These are phyloP conservation scores for Nemotelus pantherinus DNA, from an alignment of 2,888 invertebrate species.

Conservation along the genomic window DNA sequence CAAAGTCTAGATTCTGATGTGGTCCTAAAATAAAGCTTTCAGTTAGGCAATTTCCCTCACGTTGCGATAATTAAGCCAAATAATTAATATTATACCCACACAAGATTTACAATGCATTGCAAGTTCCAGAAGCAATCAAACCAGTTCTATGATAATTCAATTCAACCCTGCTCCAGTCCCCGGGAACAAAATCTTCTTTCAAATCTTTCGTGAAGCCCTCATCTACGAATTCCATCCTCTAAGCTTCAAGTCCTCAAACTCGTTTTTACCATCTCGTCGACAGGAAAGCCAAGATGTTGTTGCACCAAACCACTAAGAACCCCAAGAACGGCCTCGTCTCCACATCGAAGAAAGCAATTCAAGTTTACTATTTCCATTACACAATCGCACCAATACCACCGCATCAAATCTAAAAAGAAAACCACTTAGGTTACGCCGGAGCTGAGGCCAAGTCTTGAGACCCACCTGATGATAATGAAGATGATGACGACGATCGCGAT, in stretches of 20 bases:
- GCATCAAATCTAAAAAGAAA: constrained; percentile 1
- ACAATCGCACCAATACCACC: not conserved
- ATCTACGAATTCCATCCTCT: not conserved
- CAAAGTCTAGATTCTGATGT: no score
- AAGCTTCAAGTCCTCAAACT: constrained; percentile 1
- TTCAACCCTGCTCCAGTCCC: no score
- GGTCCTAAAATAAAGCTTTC: no score
- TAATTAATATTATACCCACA: no score
- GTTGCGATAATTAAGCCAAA: no score
- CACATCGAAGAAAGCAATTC: not conserved
- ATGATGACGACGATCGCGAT: constrained; percentile 26
- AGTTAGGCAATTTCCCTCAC: no score
- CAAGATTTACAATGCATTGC: no score
- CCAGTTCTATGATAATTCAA: no score
- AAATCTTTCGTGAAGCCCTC: not conserved
- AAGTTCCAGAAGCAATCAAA: no score
- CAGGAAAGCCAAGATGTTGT: constrained; percentile 3
- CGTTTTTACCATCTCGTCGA: constrained; percentile 6
- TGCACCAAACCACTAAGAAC: constrained; percentile 15
- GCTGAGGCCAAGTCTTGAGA: constrained; percentile 16
- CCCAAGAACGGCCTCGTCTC: not conserved
- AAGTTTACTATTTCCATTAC: constrained; percentile 24
- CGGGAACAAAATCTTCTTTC: not conserved
- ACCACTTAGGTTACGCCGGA: constrained; percentile 13
- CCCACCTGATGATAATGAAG: constrained; percentile 30